Percentiles rank a stretch among this genome's conserved stretches.
Conservation (phyloP, 2,797 vertebrate species). For the Neosilurus mollespiculum region DNA sequence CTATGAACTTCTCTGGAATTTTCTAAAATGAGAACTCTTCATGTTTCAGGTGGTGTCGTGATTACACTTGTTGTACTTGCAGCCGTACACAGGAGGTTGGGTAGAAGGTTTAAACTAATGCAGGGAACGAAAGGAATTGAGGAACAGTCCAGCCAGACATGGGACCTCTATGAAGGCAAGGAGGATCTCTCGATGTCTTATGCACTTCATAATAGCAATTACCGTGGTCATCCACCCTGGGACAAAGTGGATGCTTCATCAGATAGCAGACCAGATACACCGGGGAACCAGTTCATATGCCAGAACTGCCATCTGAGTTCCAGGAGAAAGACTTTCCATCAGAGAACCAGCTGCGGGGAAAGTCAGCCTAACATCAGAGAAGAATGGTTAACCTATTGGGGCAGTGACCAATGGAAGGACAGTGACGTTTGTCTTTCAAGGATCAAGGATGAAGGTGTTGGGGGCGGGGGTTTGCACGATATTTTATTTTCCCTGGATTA, state of each 20-base stretch:
- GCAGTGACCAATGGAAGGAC: conserved; percentile 23
- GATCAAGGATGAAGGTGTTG: conserved; percentile 39
- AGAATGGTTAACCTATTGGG: conserved; percentile 22
- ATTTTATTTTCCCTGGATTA: not conserved
- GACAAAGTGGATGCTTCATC: conserved; percentile 54
- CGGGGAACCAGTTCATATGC: conserved; percentile 58
- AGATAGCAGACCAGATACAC: conserved; percentile 42
- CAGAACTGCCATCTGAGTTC: conserved; percentile 55
- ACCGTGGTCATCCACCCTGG: conserved; percentile 50
- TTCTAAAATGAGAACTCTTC: not conserved
- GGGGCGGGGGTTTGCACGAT: not conserved
- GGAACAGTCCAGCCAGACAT: conserved; percentile 51
- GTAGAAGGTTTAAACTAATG: conserved; percentile 54
- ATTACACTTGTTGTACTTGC: conserved; percentile 73
- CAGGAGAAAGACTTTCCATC: conserved; percentile 36
- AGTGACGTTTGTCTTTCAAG: conserved; percentile 24
- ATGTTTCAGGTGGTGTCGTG: conserved; percentile 66
- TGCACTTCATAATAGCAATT: conserved; percentile 58
- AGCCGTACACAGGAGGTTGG: conserved; percentile 71
- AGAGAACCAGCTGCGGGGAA: conserved; percentile 33
- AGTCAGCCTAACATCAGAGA: conserved; percentile 14
- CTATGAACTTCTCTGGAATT: not conserved
- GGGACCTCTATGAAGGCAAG: conserved; percentile 63
- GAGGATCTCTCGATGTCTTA: conserved; percentile 58
- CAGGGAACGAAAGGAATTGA: conserved; percentile 51